Base-by-base conservation (phyloP, 2,797 vertebrate species). In the Octomys mimax region DNA sequence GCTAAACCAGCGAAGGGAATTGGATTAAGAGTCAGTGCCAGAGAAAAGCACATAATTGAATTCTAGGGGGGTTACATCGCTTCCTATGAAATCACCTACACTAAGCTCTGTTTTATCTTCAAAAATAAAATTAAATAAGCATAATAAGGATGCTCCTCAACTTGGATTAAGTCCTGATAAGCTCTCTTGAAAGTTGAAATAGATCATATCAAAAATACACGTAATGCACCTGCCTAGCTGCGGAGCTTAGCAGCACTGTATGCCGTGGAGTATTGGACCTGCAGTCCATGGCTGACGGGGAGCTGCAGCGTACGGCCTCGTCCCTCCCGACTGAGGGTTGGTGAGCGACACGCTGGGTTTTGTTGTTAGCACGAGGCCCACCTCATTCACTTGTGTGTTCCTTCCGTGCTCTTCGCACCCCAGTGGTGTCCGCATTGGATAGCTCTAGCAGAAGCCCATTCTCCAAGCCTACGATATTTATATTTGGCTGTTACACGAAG, bases 251-350 rank as follows among this genome's bases (percentile, higher is more conserved):
- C 83, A 57, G 1, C 16, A 4, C 22, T 5, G 52, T 21, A 2
- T 10, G 31, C 16, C 26, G 14, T 4, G 19, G 66, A 19, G n/a
- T 39, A 39, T 39, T 26, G n/a, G 66, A 16, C 54, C 22, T 71
- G 57, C 31, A 1, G 28, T 11, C 4, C 0, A 1, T 31, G n/a
- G 11, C 26, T 0, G 10, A 2, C 16, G 6, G 54, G 13, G n/a
- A 36, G 31, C 8, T 66, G 9, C 36, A 10, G 13, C 12, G 28
- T 57, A 31, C 42, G 66, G 59, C 7, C 46, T 52, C 28, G 31
- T 84, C 71, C 33, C 22, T 92, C 31, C 80, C 59, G 83, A 70
- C 10, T 33, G 6, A 5, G 16, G 10, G 3, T 52, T 62, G 80
- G 42, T 36, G 83, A 87, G n/a, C 42, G 24, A 4, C 4, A 26